These are phyloP conservation scores for Chelonus insularis DNA, from an alignment of 1,140 invertebrate genomes.

Conservation along the genomic window DNA sequence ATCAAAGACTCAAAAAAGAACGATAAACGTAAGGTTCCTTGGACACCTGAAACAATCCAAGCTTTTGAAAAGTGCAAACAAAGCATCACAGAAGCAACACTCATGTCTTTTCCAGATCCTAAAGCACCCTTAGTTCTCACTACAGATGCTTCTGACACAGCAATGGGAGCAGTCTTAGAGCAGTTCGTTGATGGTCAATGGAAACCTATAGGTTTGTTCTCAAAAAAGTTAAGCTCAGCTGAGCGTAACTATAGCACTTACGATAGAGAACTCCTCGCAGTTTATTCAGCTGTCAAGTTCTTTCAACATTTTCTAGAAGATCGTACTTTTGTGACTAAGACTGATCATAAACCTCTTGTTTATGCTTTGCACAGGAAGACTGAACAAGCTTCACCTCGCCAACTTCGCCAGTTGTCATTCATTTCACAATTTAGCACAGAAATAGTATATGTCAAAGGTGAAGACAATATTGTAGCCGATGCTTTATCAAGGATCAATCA, in stretches of 20 bases:
- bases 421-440: conserved; percentile 49
- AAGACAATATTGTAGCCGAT: conserved; percentile 46
- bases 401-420: conserved; percentile 44
- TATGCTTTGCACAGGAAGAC: conserved; percentile 39
- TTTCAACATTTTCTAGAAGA: conserved; percentile 56
- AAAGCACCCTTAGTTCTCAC: conserved; percentile 20
- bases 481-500: conserved; percentile 38
- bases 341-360: conserved; percentile 52
- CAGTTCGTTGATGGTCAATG: conserved; percentile 35
- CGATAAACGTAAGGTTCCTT: conserved; percentile 38
- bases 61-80: conserved; percentile 53
- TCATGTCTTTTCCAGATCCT: conserved; percentile 35
- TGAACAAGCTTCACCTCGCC: conserved; percentile 38
- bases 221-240: conserved; percentile 42
- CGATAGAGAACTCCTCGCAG: conserved; percentile 57
- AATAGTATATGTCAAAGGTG: conserved; percentile 45
- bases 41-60: conserved; percentile 35
- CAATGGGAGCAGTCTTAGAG: conserved; percentile 49
- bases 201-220: conserved; percentile 51
- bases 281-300: conserved; percentile 51
- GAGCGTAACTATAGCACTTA: conserved; percentile 51
- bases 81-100: conserved; percentile 38
- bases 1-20: conserved; percentile 37
- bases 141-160: conserved; percentile 47
- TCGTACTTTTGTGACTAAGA: conserved; percentile 43